Conservation (phyloP, 2,113 vertebrate species). For the Globicephala melas region DNA sequence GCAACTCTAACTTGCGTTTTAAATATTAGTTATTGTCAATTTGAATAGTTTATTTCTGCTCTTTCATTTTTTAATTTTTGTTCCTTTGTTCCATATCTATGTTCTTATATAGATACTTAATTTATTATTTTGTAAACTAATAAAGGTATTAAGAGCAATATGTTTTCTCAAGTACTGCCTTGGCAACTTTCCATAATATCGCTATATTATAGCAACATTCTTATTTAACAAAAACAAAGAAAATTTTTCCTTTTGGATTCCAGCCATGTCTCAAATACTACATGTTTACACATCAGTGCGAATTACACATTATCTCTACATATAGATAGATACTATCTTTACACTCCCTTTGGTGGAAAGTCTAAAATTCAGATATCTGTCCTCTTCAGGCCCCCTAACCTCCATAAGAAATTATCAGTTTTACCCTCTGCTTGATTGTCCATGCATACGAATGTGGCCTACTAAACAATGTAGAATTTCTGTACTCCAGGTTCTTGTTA, state of each 20-base stretch:
- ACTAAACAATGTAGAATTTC: neutral
- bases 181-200: conserved; percentile 37
- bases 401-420: neutral
- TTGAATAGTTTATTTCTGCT: conserved; percentile 32
- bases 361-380: conserved; percentile 31
- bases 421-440: conserved; percentile 10
- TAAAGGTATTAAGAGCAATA: conserved; percentile 35
- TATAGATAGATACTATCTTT: neutral
- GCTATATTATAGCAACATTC: neutral
- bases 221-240: conserved; percentile 50
- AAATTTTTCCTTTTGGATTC: conserved; percentile 36
- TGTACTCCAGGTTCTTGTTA: neutral
- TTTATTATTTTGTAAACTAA: conserved; percentile 43
- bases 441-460: neutral
- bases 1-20: neutral
- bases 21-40: conserved; percentile 30
- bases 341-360: neutral
- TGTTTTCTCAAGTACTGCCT: conserved; percentile 38
- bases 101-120: neutral
- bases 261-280: conserved; percentile 18
- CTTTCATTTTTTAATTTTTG: neutral
- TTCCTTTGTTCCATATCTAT: neutral
- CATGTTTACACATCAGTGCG: neutral
- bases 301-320: neutral
- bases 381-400: neutral